These are phyloP conservation scores for Trichogramma dendrolimi DNA, from an alignment of 2,888 invertebrate species.

Conservation along the genomic window DNA sequence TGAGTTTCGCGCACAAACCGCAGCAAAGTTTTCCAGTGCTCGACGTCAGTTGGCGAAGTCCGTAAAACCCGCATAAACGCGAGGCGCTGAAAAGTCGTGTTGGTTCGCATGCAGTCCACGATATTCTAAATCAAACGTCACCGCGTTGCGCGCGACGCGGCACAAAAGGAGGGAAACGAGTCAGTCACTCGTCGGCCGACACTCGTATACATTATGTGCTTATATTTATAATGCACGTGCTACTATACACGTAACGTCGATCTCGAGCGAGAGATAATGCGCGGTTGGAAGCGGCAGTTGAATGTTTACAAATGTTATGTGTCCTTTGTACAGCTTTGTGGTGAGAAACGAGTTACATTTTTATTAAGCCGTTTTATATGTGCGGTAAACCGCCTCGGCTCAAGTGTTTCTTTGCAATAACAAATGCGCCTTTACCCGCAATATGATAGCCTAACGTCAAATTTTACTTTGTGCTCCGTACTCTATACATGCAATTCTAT, in stretches of 20 bases:
- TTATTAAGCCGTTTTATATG: too few relatives aligned
- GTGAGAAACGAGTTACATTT: too few relatives aligned
- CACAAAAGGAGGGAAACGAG: constrained; percentile 22
- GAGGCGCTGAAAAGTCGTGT: not conserved
- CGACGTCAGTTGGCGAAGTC: not conserved
- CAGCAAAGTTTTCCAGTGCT: not conserved
- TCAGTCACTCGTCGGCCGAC: constrained; percentile 24
- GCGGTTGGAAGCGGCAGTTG: too few relatives aligned
- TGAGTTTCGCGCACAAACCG: not conserved
- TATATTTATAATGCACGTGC: too few relatives aligned
- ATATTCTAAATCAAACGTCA: constrained; percentile 21
- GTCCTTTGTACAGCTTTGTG: too few relatives aligned
- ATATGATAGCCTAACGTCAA: too few relatives aligned
- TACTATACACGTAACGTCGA: constrained; percentile 5
- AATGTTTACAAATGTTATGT: too few relatives aligned
- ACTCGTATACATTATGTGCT: not conserved
- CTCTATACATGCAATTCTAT: too few relatives aligned
- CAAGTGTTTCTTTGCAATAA: too few relatives aligned
- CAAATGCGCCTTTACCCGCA: too few relatives aligned
- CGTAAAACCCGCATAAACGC: not conserved
- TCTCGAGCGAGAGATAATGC: not conserved
- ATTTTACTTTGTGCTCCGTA: too few relatives aligned
- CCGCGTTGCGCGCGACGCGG: not conserved
- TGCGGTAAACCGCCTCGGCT: too few relatives aligned
- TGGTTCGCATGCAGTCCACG: not conserved